Base-by-base conservation (phyloP, 2,888 invertebrate species). In the Steinernema carpocapsae region DNA sequence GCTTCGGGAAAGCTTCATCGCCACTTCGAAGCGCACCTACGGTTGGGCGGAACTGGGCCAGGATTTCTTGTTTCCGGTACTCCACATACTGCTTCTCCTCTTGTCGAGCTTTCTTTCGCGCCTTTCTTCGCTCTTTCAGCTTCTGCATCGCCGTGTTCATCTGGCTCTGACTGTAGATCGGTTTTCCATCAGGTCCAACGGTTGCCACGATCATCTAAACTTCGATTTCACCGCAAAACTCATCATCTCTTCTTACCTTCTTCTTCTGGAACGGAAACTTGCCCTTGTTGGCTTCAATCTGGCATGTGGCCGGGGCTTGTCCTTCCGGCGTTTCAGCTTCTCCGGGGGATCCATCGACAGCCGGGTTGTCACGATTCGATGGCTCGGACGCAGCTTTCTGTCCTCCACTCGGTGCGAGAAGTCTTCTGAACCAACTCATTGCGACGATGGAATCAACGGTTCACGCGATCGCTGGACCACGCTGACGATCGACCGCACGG, bases 21-120 rank as follows among this genome's bases (percentile, higher is more conserved):
- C 70, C 76, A 17, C 59, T 42, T 12, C 70, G 59, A 22, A 73
- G 59, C 19, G 51, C 52, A 0, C 42, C 75, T 10, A 73, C 72
- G 19, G 42, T 52, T 7, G 76, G 74, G 42, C 74, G 73, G 37
- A 43, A 43, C 37, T 19, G 14, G 6, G 74, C 74, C 19, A 79
- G 70, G 26, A 79, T 74, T 71, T 74, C 43, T 14, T 71, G 71
- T 64, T 74, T 77, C 64, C 75, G 56, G 59, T 72, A 79, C 71
- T 79, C 76, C 70, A 79, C 76, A 56, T 74, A 79, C 51, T 76
- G 74, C 74, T 76, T 71, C 72, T 79, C 78, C 43, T 78, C 77
- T 70, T 79, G 72, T 1, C 72, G 72, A 29, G 77, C 77, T 59
- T 74, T 32, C 43, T 64, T 46, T 19, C 71, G 29, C 14, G 73